Percentiles rank a stretch among this genome's conserved stretches.
Conservation (phyloP, 2,797 vertebrate species). For the Mus caroli region DNA sequence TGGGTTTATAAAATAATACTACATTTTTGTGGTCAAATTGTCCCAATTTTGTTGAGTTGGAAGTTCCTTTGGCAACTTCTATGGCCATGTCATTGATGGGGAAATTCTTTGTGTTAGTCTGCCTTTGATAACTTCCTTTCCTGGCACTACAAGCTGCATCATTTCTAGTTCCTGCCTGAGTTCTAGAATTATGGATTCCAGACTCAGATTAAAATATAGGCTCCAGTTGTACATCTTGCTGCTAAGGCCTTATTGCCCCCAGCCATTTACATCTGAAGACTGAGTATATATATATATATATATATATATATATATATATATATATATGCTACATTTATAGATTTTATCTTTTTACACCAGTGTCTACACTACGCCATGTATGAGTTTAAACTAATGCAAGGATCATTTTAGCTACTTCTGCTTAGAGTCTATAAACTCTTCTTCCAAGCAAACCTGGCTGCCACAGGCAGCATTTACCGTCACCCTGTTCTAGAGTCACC, state of each 20-base stretch:
- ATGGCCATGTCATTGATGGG: background rate
- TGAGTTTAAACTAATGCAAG: background rate
- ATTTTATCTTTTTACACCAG: background rate
- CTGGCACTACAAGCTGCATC: background rate
- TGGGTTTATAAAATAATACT: background rate
- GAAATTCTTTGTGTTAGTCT: background rate
- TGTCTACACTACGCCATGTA: background rate
- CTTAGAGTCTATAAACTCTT: background rate
- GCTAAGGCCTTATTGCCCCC: background rate
- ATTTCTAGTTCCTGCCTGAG: background rate
- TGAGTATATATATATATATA: background rate
- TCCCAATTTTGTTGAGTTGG: background rate
- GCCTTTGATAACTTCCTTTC: background rate
- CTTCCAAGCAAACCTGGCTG: background rate
- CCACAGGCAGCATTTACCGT: too few relatives aligned
- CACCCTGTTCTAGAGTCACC: background rate
- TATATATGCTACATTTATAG: background rate
- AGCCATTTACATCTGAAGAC: background rate
- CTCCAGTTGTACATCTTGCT: background rate
- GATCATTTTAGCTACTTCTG: background rate
- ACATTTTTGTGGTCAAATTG: background rate
- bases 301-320: too few relatives aligned
- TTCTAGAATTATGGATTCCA: background rate
- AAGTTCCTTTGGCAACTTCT: background rate
- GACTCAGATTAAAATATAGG: background rate